phyloP scores from a whole-genome alignment of 2,888 invertebrate species.

The Nephrotoma guestfalica region DNA sequence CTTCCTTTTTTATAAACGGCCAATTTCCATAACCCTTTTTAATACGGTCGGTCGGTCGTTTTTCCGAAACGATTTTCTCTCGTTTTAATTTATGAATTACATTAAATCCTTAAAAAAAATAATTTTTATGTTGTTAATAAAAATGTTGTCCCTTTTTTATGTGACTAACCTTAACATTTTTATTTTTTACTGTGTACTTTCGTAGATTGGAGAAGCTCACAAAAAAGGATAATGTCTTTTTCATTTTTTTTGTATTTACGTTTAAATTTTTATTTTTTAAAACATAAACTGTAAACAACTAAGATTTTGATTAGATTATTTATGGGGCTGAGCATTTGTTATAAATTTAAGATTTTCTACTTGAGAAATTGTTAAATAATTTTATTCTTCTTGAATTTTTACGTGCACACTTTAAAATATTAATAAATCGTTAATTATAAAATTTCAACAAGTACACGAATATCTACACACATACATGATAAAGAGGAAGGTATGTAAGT shows the following conservation, averaged over 20 bases:
- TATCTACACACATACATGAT: neutral
- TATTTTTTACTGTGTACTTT: neutral
- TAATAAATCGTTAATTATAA: neutral
- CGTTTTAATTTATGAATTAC: slow-evolving; percentile 3
- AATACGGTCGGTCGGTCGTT: neutral
- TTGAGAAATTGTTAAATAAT: neutral
- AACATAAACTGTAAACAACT: slow-evolving; percentile 3
- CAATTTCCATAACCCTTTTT: neutral
- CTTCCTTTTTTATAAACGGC: neutral
- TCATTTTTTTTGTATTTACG: neutral
- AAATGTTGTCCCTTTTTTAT: slow-evolving; percentile 2
- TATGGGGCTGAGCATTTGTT: slow-evolving; percentile 1
- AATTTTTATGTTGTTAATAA: neutral
- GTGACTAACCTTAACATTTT: neutral
- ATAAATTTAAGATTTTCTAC: neutral
- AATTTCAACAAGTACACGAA: neutral
- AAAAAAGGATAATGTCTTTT: neutral
- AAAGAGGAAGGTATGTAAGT: neutral
- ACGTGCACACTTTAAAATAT: neutral
- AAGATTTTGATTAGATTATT: slow-evolving; percentile 4
- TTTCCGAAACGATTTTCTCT: neutral
- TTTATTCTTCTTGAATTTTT: neutral
- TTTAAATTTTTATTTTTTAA: neutral
- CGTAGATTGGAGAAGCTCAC: neutral
- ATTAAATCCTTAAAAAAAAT: neutral